These are phyloP conservation scores for Hemibagrus guttatus DNA, from an alignment of 2,797 vertebrate genomes.

Conservation along the genomic window DNA sequence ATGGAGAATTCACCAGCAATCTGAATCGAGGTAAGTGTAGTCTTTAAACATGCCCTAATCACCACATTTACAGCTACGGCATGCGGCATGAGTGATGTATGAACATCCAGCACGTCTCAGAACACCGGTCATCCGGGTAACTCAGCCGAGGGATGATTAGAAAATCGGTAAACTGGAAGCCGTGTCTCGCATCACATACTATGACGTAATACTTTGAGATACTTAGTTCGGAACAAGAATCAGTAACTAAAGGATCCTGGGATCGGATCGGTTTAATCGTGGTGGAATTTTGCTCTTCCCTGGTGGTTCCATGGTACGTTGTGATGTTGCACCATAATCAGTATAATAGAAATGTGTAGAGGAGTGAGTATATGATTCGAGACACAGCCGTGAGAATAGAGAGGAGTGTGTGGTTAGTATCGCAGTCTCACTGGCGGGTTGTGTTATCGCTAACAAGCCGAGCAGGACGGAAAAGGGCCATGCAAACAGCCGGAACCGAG, in stretches of 20 bases:
- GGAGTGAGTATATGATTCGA: background rate
- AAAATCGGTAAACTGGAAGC: background rate
- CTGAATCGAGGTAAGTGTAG: background rate
- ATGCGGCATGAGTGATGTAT: background rate
- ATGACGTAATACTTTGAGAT: background rate
- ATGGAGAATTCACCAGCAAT: background rate
- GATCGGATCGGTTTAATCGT: background rate
- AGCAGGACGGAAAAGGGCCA: background rate
- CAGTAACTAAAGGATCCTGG: background rate
- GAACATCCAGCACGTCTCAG: background rate
- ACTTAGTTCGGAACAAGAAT: background rate
- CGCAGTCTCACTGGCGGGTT: background rate
- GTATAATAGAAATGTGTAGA: background rate
- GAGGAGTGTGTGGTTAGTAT: background rate
- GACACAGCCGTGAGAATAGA: background rate
- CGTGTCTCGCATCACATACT: background rate
- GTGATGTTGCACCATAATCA: background rate
- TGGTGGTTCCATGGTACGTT: background rate
- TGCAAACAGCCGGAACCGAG: background rate
- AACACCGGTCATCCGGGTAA: background rate
- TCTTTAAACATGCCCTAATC: background rate
- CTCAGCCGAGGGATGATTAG: background rate
- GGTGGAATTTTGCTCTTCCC: background rate
- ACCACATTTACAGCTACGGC: background rate
- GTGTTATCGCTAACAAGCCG: background rate